Evolutionary conservation across 2,797 vertebrate species (phyloP).

Genomic region (Sebastes variabilis): DNA sequence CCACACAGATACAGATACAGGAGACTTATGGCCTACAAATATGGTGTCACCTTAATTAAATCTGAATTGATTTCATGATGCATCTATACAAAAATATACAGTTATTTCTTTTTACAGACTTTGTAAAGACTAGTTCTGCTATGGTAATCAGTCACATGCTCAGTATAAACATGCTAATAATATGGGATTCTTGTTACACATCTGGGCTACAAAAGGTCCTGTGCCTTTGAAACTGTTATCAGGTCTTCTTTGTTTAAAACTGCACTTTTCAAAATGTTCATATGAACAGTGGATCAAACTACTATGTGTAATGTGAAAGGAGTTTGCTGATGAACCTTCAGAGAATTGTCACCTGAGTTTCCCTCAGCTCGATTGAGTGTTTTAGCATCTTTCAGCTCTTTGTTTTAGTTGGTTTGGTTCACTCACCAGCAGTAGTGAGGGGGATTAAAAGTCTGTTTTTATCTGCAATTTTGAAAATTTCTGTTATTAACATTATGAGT

Average conservation of each 20-base stretch:
- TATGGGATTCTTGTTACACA: background rate
- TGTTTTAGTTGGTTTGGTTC: background rate
- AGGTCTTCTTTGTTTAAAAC: background rate
- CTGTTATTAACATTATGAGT: background rate
- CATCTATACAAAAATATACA: background rate
- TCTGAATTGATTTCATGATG: slow-evolving; percentile 53
- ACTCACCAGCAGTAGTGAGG: background rate
- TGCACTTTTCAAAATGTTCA: background rate
- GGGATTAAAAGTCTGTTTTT: background rate
- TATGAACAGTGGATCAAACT: background rate
- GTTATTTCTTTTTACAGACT: background rate
- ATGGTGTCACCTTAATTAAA: slow-evolving; percentile 23
- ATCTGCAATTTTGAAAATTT: background rate
- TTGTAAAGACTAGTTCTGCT: background rate
- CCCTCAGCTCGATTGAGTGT: background rate
- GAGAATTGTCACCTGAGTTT: background rate
- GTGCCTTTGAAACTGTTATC: background rate
- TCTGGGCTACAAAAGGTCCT: background rate
- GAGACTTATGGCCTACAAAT: slow-evolving; percentile 4
- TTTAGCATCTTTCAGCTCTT: background rate
- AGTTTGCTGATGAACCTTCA: background rate
- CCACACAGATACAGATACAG: background rate
- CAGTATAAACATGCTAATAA: background rate
- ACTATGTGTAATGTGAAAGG: background rate
- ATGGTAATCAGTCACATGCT: background rate